phyloP scores from a whole-genome alignment of 2,888 invertebrate species.

The Himalopsyche kuldschensis region DNA sequence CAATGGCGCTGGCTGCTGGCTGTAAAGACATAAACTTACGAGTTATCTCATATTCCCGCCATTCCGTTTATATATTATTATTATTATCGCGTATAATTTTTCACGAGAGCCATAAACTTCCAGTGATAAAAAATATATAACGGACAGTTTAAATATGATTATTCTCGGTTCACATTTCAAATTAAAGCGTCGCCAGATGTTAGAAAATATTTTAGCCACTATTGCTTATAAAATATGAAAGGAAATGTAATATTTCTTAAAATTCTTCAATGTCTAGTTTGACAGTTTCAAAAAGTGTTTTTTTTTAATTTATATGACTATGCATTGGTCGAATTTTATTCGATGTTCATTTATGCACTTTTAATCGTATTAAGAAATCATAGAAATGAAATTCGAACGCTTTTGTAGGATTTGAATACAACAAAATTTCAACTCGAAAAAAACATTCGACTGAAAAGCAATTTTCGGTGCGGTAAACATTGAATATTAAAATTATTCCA shows the following conservation, averaged over 20 bases:
- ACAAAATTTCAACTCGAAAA: neutral
- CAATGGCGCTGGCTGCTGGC: neutral
- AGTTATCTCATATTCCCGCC: neutral
- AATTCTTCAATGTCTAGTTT: too few relatives aligned
- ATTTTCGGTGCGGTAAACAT: neutral
- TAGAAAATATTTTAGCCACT: neutral
- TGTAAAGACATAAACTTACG: neutral
- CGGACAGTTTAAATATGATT: neutral
- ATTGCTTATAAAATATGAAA: neutral
- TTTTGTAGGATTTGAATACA: neutral
- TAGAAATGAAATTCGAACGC: neutral
- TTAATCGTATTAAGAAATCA: neutral
- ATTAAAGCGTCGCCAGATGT: neutral
- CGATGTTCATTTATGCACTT: neutral
- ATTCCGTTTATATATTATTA: neutral
- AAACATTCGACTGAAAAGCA: neutral
- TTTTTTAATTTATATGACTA: neutral
- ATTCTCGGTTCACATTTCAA: neutral
- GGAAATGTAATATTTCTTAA: neutral
- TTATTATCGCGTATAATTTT: neutral
- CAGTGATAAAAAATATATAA: neutral
- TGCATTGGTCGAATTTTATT: neutral
- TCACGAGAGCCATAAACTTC: neutral
- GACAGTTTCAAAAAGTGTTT: too few relatives aligned
- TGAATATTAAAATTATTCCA: constrained; percentile 7